These are phyloP conservation scores for Idaea aversata DNA, from an alignment of 2,888 invertebrate genomes.

Conservation along the genomic window DNA sequence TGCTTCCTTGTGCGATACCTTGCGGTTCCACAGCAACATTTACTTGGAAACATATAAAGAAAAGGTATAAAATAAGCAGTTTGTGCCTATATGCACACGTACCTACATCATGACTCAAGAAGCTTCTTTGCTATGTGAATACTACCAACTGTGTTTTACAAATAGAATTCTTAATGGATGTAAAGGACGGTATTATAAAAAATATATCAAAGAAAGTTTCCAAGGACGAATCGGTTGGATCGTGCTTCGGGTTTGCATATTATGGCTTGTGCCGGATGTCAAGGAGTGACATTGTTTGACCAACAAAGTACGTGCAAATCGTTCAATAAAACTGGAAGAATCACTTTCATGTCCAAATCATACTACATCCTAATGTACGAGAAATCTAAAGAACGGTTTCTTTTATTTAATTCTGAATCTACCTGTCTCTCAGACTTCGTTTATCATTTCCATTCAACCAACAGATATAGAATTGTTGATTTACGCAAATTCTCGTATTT, in stretches of 20 bases:
- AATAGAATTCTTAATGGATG: no score
- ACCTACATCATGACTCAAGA: no score
- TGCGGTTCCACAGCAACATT: background rate
- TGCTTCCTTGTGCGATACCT: slow-evolving; percentile 20
- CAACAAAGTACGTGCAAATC: slow-evolving; percentile 52
- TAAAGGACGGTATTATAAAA: slow-evolving; percentile 16
- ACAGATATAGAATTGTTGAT: slow-evolving; percentile 7
- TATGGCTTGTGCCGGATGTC: slow-evolving; percentile 65
- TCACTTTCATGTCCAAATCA: background rate
- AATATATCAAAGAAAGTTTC: slow-evolving; percentile 42
- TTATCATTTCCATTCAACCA: background rate
- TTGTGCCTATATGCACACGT: no score
- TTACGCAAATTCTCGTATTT: background rate
- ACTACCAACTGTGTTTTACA: no score
- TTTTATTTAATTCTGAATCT: background rate
- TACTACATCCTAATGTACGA: background rate
- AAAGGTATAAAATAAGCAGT: background rate
- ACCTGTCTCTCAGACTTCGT: background rate
- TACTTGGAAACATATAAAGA: background rate
- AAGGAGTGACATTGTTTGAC: slow-evolving; percentile 55
- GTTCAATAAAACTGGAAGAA: slow-evolving; percentile 17
- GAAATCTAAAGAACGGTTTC: background rate
- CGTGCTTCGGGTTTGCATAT: slow-evolving; percentile 61
- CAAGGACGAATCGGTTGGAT: slow-evolving; percentile 58
- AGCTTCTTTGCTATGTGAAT: no score